phyloP scores from a whole-genome alignment of 2,888 invertebrate genomes.

The Dorcus parallelipipedus region DNA sequence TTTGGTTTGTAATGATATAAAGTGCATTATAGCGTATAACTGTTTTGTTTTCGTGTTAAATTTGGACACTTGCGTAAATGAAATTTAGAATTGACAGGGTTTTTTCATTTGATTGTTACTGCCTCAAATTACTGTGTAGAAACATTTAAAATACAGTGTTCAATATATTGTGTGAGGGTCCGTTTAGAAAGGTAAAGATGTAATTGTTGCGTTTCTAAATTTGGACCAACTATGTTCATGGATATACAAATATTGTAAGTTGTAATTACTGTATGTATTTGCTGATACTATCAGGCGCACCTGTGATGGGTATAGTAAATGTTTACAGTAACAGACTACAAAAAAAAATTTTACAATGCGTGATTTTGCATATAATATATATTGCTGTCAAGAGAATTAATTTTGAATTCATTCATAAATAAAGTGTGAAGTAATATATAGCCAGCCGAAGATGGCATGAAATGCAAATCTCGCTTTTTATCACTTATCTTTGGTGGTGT shows the following conservation, averaged over 20 bases:
- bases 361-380: slow-evolving; percentile 2
- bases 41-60: neutral
- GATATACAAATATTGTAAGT: neutral
- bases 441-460: neutral
- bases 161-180: no score
- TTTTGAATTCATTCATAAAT: neutral
- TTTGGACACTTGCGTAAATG: no score
- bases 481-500: slow-evolving; percentile 8
- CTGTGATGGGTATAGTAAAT: neutral
- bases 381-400: neutral
- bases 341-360: neutral
- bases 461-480: neutral
- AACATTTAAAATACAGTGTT: no score
- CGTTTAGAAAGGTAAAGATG: no score
- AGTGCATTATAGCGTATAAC: neutral
- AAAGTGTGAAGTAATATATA: neutral
- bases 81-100: no score
- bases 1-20: slow-evolving; percentile 13
- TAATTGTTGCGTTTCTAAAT: no score
- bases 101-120: no score
- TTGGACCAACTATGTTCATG: no score
- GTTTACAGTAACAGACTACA: neutral
- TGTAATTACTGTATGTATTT: slow-evolving; percentile 11
- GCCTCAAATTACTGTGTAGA: no score
- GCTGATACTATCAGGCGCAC: neutral